A percentile compares a stretch with the other conserved stretches of the same genome.
These are phyloP conservation scores for Calypte anna DNA, from an alignment of 2,113 vertebrate species.

Conservation along the genomic window DNA sequence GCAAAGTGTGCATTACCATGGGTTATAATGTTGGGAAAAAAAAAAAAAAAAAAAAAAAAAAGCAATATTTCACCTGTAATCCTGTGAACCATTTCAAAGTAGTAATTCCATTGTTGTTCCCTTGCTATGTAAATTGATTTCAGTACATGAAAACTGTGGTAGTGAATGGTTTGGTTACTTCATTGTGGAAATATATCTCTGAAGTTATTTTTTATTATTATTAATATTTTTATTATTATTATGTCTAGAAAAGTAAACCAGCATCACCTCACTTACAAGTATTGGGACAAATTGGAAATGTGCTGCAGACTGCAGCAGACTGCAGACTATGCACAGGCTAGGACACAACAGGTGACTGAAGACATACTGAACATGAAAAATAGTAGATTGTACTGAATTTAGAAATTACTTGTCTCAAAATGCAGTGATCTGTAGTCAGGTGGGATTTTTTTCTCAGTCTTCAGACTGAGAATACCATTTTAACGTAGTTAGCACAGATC, in stretches of 20 bases:
- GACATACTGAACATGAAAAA: neutral
- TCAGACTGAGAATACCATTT: neutral
- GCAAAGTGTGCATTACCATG: neutral
- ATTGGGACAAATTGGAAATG: neutral
- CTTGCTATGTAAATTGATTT: neutral
- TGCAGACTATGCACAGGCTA: neutral
- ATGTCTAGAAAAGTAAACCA: neutral
- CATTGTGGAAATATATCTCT: neutral
- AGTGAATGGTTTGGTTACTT: neutral
- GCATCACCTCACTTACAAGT: neutral
- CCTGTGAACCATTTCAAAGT: neutral
- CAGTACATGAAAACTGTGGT: neutral
- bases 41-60: neutral
- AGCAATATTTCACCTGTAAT: neutral
- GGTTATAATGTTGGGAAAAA: neutral
- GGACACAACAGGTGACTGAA: neutral
- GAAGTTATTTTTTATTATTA: neutral
- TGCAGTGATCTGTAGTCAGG: neutral
- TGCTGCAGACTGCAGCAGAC: neutral
- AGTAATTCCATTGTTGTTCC: neutral
- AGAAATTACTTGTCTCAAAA: neutral
- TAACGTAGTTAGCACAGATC: neutral
- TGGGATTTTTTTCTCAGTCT: neutral
- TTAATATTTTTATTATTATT: neutral
- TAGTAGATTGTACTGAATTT: neutral